A percentile compares a stretch with the other conserved stretches of the same genome.
Evolutionary conservation across 2,113 vertebrate genomes (phyloP).

Genomic region (Zosterops pallidus): DNA sequence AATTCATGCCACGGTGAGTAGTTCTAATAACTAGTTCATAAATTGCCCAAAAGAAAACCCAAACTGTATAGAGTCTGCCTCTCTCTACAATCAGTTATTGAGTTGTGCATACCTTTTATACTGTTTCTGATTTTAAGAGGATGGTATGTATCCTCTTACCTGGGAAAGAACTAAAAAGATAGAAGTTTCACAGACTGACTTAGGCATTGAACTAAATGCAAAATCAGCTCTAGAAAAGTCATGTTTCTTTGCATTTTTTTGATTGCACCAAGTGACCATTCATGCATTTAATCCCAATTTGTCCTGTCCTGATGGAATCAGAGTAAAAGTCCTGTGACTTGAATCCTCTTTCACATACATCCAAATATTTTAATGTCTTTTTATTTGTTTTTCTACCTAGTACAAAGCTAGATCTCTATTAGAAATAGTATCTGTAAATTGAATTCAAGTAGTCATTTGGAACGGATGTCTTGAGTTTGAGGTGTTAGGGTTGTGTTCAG

Average conservation of each 20-base stretch:
- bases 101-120: not conserved
- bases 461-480: not conserved
- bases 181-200: not conserved
- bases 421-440: not conserved
- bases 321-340: not conserved
- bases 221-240: not conserved
- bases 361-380: not conserved
- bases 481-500: not conserved
- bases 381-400: not conserved
- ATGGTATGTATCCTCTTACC: not conserved
- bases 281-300: not conserved
- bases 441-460: not conserved
- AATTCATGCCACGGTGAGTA: conserved; percentile 91
- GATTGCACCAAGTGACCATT: not conserved
- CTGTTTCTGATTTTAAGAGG: not conserved
- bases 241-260: not conserved
- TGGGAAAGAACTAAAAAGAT: not conserved
- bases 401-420: not conserved
- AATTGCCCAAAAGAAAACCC: not conserved
- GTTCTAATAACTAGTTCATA: not conserved
- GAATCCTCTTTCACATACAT: not conserved
- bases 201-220: not conserved
- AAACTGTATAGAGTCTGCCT: not conserved
- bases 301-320: not conserved
- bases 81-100: not conserved